These are phyloP conservation scores for Eunapius fragilis DNA, from an alignment of 37 sponge, comb jelly and placozoan genomes.

Conservation along the genomic window DNA sequence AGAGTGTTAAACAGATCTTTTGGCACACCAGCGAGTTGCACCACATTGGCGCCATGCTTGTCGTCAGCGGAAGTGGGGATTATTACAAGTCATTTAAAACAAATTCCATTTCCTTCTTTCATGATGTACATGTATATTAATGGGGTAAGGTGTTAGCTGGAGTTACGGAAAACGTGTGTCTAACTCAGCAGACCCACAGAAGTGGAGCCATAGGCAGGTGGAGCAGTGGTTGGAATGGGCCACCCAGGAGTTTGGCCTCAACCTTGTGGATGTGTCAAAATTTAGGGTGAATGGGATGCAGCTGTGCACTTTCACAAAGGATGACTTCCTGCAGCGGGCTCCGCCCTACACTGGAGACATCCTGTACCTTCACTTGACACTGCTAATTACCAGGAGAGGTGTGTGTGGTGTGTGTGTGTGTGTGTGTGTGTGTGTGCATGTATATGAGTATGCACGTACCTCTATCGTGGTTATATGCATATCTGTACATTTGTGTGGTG, in stretches of 20 bases:
- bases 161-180: too few species aligned
- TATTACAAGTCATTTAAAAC: too few species aligned
- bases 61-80: too few species aligned
- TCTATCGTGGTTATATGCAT: too few species aligned
- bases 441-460: neutral
- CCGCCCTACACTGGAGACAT: constrained; percentile 77
- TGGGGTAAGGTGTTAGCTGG: too few species aligned
- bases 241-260: constrained; percentile 55
- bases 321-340: constrained; percentile 65
- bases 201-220: constrained; percentile 65
- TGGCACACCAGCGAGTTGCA: too few species aligned
- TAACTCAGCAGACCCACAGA: constrained; percentile 61
- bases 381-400: constrained; percentile 40
- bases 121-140: too few species aligned
- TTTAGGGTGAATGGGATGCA: constrained; percentile 60
- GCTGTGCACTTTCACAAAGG: constrained; percentile 47
- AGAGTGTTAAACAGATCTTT: too few species aligned
- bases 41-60: too few species aligned
- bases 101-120: too few species aligned
- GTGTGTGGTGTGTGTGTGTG: constrained; percentile 21
- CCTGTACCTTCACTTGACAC: constrained; percentile 56
- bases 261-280: constrained; percentile 38
- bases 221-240: constrained; percentile 80
- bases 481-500: too few species aligned
- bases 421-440: constrained; percentile 4